These are phyloP conservation scores for Temnothorax nylanderi DNA, from an alignment of 1,140 invertebrate genomes.

Conservation along the genomic window DNA sequence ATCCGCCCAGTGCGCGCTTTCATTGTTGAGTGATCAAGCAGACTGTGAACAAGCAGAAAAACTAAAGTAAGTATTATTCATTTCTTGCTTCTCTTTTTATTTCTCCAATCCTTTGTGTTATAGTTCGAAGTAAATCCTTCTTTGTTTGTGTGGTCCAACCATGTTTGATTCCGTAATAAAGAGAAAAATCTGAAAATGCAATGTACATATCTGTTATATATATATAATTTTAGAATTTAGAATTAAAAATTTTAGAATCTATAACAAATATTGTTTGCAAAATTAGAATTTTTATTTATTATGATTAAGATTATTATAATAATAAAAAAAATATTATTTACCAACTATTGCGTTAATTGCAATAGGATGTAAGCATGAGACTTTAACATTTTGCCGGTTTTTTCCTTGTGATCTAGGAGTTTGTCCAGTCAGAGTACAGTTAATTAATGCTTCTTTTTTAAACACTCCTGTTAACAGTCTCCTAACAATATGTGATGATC, in stretches of 20 bases:
- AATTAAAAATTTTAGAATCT: not conserved
- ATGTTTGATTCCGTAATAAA: too few species aligned
- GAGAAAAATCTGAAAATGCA: too few species aligned
- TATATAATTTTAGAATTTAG: not conserved
- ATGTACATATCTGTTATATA: not conserved
- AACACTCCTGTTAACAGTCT: not conserved
- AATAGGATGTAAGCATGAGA: not conserved
- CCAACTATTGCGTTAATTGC: not conserved
- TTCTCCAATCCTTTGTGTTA: not conserved
- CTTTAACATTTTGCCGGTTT: not conserved
- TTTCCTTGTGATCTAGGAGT: not conserved
- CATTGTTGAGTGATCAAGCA: too few species aligned
- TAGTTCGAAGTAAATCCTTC: too few species aligned
- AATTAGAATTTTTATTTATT: not conserved
- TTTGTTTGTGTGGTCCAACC: too few species aligned
- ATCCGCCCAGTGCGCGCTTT: too few species aligned
- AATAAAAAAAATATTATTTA: not conserved
- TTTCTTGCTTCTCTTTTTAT: not conserved
- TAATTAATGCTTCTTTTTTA: not conserved
- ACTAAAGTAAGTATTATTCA: too few species aligned
- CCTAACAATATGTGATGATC: not conserved
- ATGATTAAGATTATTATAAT: not conserved
- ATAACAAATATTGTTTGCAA: not conserved
- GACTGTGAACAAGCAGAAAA: too few species aligned
- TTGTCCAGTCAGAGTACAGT: not conserved